Conservation (phyloP, 2,113 vertebrate species). For the Ibidorhyncha struthersii region DNA sequence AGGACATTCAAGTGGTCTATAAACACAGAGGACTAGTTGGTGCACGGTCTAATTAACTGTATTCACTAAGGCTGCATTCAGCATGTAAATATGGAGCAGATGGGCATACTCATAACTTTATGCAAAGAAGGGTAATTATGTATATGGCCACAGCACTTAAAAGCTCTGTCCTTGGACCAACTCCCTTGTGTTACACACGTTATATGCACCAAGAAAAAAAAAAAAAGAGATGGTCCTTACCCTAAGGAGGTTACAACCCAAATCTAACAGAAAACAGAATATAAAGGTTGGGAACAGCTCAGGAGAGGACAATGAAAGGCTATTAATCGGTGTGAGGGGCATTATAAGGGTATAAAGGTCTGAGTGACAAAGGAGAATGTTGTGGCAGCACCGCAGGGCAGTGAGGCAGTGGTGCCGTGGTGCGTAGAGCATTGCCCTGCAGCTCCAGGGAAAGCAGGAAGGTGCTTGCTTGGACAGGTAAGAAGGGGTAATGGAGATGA, state of each 20-base stretch:
- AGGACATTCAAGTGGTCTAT: background rate
- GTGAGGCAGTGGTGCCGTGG: fast-evolving
- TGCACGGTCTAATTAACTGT: background rate
- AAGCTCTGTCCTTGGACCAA: background rate
- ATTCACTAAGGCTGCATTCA: background rate
- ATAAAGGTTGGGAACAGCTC: background rate
- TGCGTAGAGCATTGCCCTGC: fast-evolving
- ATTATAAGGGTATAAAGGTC: background rate
- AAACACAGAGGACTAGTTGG: background rate
- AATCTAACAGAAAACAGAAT: background rate
- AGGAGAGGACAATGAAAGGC: background rate
- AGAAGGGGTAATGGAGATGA: background rate
- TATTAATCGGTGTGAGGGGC: background rate
- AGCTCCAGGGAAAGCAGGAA: background rate
- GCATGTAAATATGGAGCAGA: background rate
- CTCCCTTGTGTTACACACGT: background rate
- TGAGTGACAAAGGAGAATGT: background rate
- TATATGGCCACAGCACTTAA: background rate
- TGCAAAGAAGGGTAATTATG: background rate
- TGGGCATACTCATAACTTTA: background rate
- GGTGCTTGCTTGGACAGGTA: background rate
- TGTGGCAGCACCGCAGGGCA: background rate
- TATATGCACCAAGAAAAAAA: background rate
- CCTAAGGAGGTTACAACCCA: background rate
- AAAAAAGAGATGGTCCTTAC: background rate